Evolutionary conservation across 2,113 vertebrate genomes (phyloP).

Genomic region (Phrynosoma platyrhinos): DNA sequence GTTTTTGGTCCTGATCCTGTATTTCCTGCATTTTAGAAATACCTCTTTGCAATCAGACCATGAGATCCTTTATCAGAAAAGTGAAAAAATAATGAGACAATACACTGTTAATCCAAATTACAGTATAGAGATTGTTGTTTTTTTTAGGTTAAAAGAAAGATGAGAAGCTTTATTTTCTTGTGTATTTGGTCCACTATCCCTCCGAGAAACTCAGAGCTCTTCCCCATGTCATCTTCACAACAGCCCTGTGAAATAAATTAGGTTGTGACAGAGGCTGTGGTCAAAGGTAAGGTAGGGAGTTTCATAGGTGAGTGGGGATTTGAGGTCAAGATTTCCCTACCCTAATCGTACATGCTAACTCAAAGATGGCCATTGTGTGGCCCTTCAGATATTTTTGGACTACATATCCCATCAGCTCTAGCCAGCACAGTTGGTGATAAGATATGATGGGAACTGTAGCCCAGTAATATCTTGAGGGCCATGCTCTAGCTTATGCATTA

Average conservation of each 20-base stretch:
- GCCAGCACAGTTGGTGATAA: no score
- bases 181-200: background rate
- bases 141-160: background rate
- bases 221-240: background rate
- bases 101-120: no score
- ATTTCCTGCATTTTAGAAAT: slow-evolving; percentile 9
- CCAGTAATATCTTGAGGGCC: background rate
- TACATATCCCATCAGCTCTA: background rate
- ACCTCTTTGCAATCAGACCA: background rate
- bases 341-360: no score
- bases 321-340: background rate
- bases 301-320: background rate
- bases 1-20: accelerated
- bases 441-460: background rate
- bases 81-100: no score
- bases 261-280: background rate
- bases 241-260: background rate
- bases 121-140: background rate
- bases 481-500: background rate
- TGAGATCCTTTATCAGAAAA: background rate
- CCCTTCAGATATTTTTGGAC: background rate
- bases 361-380: background rate
- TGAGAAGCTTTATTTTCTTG: background rate
- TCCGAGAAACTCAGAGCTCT: background rate
- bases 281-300: background rate